These are phyloP conservation scores for Pseudomugil tenellus DNA, from an alignment of 2,797 vertebrate genomes.

Conservation along the genomic window DNA sequence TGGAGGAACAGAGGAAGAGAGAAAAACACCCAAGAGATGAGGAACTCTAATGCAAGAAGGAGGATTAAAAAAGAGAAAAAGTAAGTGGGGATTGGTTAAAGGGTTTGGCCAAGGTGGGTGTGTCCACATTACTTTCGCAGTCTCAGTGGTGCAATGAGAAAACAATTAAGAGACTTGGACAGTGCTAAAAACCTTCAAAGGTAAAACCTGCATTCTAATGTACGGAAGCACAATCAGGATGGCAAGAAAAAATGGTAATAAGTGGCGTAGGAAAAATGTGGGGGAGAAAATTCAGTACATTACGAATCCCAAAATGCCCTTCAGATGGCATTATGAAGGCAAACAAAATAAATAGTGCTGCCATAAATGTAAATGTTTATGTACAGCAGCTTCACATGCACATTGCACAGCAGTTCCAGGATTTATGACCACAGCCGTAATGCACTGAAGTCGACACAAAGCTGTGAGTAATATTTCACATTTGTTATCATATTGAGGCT, in stretches of 20 bases:
- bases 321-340: slow-evolving; percentile 79
- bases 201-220: slow-evolving; percentile 70
- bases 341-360: slow-evolving; percentile 83
- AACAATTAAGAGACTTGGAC: slow-evolving; percentile 79
- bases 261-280: slow-evolving; percentile 58
- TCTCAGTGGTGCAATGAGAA: slow-evolving; percentile 81
- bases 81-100: slow-evolving; percentile 53
- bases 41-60: slow-evolving; percentile 28
- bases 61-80: slow-evolving; percentile 32
- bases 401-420: slow-evolving; percentile 70
- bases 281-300: slow-evolving; percentile 75
- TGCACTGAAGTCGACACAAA: slow-evolving; percentile 78
- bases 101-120: slow-evolving; percentile 63
- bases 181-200: slow-evolving; percentile 77
- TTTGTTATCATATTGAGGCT: slow-evolving; percentile 83
- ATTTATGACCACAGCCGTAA: slow-evolving; percentile 80
- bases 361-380: slow-evolving; percentile 86
- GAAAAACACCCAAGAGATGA: slow-evolving; percentile 21
- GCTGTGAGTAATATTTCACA: slow-evolving; percentile 83
- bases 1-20: slow-evolving; percentile 9
- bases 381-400: slow-evolving; percentile 74
- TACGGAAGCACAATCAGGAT: slow-evolving; percentile 56
- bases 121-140: slow-evolving; percentile 76
- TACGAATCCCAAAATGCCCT: slow-evolving; percentile 79
- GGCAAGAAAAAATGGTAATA: slow-evolving; percentile 68